A percentile compares a stretch with the other conserved stretches of the same genome.
These are phyloP conservation scores for Poecile montanus DNA, from an alignment of 2,797 vertebrate genomes.

Conservation along the genomic window DNA sequence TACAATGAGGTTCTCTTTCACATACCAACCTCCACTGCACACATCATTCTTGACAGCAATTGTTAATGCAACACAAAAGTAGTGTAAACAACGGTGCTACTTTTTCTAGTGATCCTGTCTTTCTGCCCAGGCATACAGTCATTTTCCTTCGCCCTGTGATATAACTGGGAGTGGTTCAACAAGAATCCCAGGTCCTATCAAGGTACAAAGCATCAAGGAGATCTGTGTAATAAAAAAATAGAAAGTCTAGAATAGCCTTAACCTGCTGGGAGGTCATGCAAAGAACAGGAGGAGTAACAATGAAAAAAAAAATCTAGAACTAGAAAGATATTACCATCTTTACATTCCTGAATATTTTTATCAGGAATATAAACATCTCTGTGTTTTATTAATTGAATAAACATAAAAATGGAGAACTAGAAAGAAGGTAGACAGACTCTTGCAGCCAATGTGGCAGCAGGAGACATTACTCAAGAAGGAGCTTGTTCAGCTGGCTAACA, in stretches of 20 bases:
- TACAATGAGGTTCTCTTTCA: neutral
- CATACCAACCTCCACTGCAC: neutral
- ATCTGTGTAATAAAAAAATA: neutral
- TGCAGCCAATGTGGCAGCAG: neutral
- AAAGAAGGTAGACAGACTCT: neutral
- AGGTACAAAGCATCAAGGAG: neutral
- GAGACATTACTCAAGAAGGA: neutral
- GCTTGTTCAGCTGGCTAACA: neutral
- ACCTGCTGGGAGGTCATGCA: neutral
- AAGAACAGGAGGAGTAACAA: neutral
- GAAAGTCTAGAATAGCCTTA: neutral
- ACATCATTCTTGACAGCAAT: neutral
- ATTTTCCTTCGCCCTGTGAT: neutral
- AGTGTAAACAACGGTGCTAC: neutral
- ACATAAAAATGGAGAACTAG: neutral
- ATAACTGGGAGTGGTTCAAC: neutral
- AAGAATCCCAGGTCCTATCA: neutral
- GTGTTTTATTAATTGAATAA: neutral
- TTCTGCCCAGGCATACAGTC: neutral
- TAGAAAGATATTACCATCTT: neutral
- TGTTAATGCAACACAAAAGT: neutral
- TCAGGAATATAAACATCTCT: neutral
- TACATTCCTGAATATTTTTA: neutral
- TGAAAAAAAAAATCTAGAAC: neutral
- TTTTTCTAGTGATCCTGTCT: neutral